Percentiles rank a stretch among this genome's conserved stretches.
phyloP scores from a whole-genome alignment of 2,797 vertebrate species.

The Schizopygopsis pylzovi region DNA sequence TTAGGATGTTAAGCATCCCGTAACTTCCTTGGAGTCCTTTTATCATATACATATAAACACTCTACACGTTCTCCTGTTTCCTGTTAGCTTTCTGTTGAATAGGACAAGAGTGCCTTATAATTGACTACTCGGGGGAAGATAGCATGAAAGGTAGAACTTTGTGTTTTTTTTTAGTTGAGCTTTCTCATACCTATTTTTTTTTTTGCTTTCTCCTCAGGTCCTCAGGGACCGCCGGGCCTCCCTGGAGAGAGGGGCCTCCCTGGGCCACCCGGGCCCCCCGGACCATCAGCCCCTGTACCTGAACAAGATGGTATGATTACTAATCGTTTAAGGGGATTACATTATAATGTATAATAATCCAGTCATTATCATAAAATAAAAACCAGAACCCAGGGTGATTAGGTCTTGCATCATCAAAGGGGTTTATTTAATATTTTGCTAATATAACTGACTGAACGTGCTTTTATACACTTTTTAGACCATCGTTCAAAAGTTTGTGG shows the following conservation, averaged over 20 bases:
- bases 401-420: not conserved
- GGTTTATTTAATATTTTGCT: not conserved
- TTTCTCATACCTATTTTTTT: slow-evolving; percentile 6
- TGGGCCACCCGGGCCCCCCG: slow-evolving; percentile 73
- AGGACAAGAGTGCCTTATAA: slow-evolving; percentile 46
- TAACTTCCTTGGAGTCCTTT: slow-evolving; percentile 12
- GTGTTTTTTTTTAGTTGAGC: not conserved
- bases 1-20: not conserved
- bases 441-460: not conserved
- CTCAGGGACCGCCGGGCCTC: slow-evolving; percentile 79
- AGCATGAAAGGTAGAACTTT: slow-evolving; percentile 8
- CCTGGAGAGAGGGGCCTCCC: slow-evolving; percentile 85
- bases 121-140: slow-evolving; percentile 39
- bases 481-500: no score
- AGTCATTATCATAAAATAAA: slow-evolving; percentile 1
- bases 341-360: not conserved
- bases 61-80: slow-evolving; percentile 37
- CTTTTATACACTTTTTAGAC: not conserved
- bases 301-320: slow-evolving; percentile 76
- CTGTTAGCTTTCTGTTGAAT: slow-evolving; percentile 7
- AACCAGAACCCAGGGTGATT: not conserved
- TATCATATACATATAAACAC: slow-evolving; percentile 24
- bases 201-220: slow-evolving; percentile 63
- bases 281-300: slow-evolving; percentile 72
- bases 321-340: not conserved